Evolutionary conservation across 1,140 invertebrate species (phyloP).

Genomic region (Leptinotarsa defecta): DNA sequence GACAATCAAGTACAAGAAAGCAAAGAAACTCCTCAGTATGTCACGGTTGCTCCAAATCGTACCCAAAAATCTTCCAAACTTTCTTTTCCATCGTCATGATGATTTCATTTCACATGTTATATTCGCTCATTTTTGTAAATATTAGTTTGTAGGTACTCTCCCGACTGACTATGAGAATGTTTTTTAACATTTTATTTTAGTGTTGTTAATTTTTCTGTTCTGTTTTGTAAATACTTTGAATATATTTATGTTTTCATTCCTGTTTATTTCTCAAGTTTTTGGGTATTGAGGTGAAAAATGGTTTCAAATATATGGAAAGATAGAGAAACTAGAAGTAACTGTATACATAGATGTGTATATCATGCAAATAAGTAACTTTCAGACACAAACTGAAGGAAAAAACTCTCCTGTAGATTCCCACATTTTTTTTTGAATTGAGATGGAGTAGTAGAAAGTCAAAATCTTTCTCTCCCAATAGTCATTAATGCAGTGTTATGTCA

Average conservation of each 20-base stretch:
- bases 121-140: conserved; percentile 18
- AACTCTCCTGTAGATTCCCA: no score
- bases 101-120: background rate
- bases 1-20: conserved; percentile 24
- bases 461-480: no score
- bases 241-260: background rate
- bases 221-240: background rate
- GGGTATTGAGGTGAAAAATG: no score
- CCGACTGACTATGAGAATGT: conserved; percentile 7
- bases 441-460: no score
- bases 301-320: no score
- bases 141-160: conserved; percentile 17
- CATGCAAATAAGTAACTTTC: no score
- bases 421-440: no score
- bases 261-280: no score
- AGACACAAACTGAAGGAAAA: no score
- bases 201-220: background rate
- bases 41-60: background rate
- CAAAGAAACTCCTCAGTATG: conserved; percentile 4
- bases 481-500: no score
- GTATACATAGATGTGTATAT: no score
- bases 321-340: no score
- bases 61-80: background rate
- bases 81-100: background rate
- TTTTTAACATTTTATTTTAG: background rate